phyloP scores from a whole-genome alignment of 2,113 vertebrate species.

The Oxygymnocypris stewartii region DNA sequence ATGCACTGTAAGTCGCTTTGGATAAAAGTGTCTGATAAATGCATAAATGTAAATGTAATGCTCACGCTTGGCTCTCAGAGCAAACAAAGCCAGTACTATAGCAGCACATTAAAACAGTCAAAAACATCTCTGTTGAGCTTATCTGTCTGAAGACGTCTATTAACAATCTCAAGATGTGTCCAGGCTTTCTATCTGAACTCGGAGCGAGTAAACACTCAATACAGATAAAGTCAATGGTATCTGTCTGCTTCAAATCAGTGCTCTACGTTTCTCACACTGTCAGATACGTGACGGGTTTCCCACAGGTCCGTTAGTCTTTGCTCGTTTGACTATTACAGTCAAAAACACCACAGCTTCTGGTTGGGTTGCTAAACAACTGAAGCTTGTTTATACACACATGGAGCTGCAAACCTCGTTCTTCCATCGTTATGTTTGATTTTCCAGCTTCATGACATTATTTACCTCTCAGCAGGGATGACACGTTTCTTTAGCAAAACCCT shows the following conservation, averaged over 20 bases:
- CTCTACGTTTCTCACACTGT: conserved; percentile 25
- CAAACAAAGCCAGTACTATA: background rate
- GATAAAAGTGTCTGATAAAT: no score
- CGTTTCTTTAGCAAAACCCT: no score
- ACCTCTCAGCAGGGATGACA: background rate
- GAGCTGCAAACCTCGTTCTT: background rate
- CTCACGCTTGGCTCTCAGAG: no score
- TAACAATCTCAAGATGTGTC: conserved; percentile 41
- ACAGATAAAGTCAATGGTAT: conserved; percentile 33
- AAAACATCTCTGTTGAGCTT: background rate
- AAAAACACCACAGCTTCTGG: background rate
- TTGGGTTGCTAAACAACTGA: background rate
- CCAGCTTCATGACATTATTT: background rate
- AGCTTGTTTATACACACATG: background rate
- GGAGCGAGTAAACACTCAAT: conserved; percentile 17
- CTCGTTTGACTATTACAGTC: background rate
- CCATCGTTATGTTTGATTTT: background rate
- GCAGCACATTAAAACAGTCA: background rate
- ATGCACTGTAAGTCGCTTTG: no score
- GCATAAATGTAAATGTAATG: no score
- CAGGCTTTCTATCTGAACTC: conserved; percentile 24
- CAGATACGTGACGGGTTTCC: conserved; percentile 25
- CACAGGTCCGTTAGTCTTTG: background rate
- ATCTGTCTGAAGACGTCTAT: conserved; percentile 21
- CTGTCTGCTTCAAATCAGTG: conserved; percentile 35